Conservation (phyloP, 64 coral and sea anemone genomes). For the Pocillopora verrucosa region DNA sequence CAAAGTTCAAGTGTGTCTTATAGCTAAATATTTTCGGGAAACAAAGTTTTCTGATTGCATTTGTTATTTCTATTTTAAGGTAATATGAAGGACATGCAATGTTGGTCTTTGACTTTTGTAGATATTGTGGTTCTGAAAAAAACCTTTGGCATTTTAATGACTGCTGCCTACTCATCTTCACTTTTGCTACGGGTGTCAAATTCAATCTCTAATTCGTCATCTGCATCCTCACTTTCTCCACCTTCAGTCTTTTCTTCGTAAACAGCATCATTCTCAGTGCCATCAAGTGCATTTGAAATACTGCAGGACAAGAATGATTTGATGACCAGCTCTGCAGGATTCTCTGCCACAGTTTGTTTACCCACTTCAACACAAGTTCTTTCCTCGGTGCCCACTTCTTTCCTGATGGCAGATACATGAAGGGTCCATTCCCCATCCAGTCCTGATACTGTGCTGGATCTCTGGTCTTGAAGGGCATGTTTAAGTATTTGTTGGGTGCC, state of each 20-base stretch:
- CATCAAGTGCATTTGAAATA: slow-evolving; percentile 50
- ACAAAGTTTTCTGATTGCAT: not conserved
- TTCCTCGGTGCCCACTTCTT: slow-evolving; percentile 43
- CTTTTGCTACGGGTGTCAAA: slow-evolving; percentile 31
- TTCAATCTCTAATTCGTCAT: slow-evolving; percentile 37
- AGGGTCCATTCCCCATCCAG: slow-evolving; percentile 46
- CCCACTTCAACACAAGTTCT: slow-evolving; percentile 56
- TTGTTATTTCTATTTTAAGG: not conserved
- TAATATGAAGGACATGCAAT: not conserved
- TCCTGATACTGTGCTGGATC: slow-evolving; percentile 28
- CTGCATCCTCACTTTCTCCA: not conserved
- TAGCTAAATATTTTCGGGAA: not conserved
- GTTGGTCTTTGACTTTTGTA: slow-evolving; percentile 11
- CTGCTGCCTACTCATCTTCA: slow-evolving; percentile 16
- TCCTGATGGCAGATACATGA: slow-evolving; percentile 23
- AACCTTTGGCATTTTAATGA: not conserved
- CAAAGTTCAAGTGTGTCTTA: not conserved
- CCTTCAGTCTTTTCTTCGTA: slow-evolving; percentile 14
- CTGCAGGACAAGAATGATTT: slow-evolving; percentile 48
- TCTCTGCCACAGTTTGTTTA: slow-evolving; percentile 46
- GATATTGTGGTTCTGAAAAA: slow-evolving; percentile 4
- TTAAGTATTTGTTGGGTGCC: slow-evolving; percentile 53
- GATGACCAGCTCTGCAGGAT: slow-evolving; percentile 33
- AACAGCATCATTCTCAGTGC: slow-evolving; percentile 49
- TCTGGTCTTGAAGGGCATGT: slow-evolving; percentile 68